Conservation (phyloP, 2,113 vertebrate species). For the Oncorhynchus tshawytscha region DNA sequence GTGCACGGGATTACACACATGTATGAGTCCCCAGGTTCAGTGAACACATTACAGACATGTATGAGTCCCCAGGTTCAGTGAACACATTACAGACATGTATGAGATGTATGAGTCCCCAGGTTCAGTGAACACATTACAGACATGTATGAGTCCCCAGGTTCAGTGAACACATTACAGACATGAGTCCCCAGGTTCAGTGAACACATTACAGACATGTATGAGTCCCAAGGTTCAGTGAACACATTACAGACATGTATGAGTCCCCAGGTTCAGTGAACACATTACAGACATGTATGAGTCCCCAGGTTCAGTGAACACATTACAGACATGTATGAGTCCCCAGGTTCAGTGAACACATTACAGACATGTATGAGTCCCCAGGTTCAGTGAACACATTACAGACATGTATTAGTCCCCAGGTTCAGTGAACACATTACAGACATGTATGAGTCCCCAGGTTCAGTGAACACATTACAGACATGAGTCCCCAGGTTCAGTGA, state of each 20-base stretch:
- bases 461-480: slow-evolving; percentile 35
- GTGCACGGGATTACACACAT: slow-evolving; percentile 41
- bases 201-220: not conserved
- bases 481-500: slow-evolving; percentile 57
- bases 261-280: too few relatives aligned
- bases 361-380: slow-evolving; percentile 82
- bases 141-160: slow-evolving; percentile 84
- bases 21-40: too few relatives aligned
- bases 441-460: too few relatives aligned
- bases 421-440: slow-evolving; percentile 47
- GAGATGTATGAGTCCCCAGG: slow-evolving; percentile 46
- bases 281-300: slow-evolving; percentile 20
- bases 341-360: slow-evolving; percentile 58
- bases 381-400: slow-evolving; percentile 54
- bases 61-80: too few relatives aligned
- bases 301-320: slow-evolving; percentile 54
- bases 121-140: slow-evolving; percentile 47
- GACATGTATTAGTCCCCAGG: slow-evolving; percentile 50
- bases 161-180: slow-evolving; percentile 42
- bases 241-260: too few relatives aligned
- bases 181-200: slow-evolving; percentile 58
- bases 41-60: too few relatives aligned
- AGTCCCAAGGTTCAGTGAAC: too few relatives aligned
- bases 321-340: slow-evolving; percentile 63
- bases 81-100: too few relatives aligned